Conservation (phyloP, 2,888 invertebrate species). For the Amblyteles armatorius region DNA sequence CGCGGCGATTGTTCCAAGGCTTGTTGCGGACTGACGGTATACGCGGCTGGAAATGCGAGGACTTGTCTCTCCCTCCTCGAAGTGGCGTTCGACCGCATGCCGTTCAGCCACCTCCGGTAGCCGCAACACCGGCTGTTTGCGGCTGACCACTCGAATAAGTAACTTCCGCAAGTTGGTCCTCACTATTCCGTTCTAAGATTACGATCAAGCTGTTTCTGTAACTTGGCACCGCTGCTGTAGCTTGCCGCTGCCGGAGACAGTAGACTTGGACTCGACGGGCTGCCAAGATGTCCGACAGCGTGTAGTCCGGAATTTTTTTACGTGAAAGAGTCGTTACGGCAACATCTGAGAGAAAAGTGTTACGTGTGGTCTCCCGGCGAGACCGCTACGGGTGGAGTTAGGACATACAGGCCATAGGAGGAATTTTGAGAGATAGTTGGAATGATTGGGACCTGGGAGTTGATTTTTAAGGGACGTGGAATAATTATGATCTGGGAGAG, state of each 20-base stretch:
- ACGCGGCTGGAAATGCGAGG: neutral
- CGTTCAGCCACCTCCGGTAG: constrained; percentile 33
- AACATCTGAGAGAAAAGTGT: too few species aligned
- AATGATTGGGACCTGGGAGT: too few species aligned
- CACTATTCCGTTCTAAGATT: constrained; percentile 42
- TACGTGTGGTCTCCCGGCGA: too few species aligned
- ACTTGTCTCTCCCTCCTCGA: constrained; percentile 10
- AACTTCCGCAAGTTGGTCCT: constrained; percentile 58
- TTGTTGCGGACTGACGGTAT: too few species aligned
- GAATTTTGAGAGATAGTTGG: too few species aligned
- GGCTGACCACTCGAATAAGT: constrained; percentile 63
- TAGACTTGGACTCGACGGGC: neutral
- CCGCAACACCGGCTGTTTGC: constrained; percentile 54
- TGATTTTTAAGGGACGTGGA: too few species aligned
- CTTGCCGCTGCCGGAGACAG: neutral
- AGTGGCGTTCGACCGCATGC: constrained; percentile 15
- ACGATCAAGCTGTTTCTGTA: constrained; percentile 29
- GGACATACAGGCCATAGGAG: too few species aligned
- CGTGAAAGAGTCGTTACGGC: too few species aligned
- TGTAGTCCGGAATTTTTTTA: neutral
- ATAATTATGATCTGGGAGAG: too few species aligned
- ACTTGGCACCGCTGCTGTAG: neutral
- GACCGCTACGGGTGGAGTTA: too few species aligned
- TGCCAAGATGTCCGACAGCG: neutral
- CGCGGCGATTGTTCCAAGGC: too few species aligned